These are phyloP conservation scores for Drosophila paracracens DNA, from an alignment of 2,888 invertebrate species.

Conservation along the genomic window DNA sequence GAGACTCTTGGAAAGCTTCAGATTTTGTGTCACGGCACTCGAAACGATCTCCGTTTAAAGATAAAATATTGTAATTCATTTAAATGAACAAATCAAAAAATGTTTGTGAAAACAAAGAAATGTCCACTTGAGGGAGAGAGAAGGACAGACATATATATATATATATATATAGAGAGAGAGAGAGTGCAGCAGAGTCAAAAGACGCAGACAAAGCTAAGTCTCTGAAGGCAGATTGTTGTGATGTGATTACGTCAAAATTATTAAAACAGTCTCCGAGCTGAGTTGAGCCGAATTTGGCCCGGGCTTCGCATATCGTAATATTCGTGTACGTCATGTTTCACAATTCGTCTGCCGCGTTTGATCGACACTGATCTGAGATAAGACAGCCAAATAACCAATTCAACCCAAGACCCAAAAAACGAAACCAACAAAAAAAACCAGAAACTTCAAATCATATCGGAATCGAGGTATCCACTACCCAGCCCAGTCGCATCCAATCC, in stretches of 20 bases:
- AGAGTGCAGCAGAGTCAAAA: slow-evolving; percentile 1
- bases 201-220: slow-evolving; percentile 49
- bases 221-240: slow-evolving; percentile 70
- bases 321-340: slow-evolving; percentile 69
- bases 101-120: slow-evolving; percentile 38
- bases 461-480: slow-evolving; percentile 9
- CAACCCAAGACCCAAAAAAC: slow-evolving; percentile 47
- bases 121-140: slow-evolving; percentile 61
- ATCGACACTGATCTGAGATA: slow-evolving; percentile 77
- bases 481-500: slow-evolving; percentile 13
- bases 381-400: slow-evolving; percentile 61
- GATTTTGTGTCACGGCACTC: slow-evolving; percentile 44
- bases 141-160: background rate
- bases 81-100: slow-evolving; percentile 76
- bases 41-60: slow-evolving; percentile 69
- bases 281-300: slow-evolving; percentile 24
- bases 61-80: slow-evolving; percentile 80
- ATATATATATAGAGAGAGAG: background rate
- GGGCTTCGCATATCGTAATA: slow-evolving; percentile 38
- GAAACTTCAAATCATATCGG: slow-evolving; percentile 34
- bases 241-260: slow-evolving; percentile 81
- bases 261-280: slow-evolving; percentile 73
- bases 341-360: slow-evolving; percentile 74
- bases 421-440: slow-evolving; percentile 32
- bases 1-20: slow-evolving; percentile 48